Conservation (phyloP, 2,888 invertebrate species). For the Mimachlamys varia region DNA sequence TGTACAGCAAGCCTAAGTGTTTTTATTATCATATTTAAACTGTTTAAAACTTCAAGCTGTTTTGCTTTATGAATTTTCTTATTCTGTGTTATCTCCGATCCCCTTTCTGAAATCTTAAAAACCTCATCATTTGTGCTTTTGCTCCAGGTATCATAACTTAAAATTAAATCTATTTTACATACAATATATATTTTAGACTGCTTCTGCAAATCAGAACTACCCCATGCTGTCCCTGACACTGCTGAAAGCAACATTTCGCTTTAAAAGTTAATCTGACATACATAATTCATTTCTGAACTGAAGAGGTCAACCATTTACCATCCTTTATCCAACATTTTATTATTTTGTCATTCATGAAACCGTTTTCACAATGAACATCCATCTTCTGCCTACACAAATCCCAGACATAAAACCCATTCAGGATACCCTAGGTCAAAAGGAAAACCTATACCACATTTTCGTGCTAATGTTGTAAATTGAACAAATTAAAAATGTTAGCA, state of each 20-base stretch:
- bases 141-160: background rate
- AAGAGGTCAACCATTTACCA: constrained; percentile 4
- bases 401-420: background rate
- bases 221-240: background rate
- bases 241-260: background rate
- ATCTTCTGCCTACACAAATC: background rate
- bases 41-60: background rate
- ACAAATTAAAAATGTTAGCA: constrained; percentile 19
- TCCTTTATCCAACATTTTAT: background rate
- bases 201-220: background rate
- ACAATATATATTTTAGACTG: background rate
- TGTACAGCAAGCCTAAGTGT: background rate
- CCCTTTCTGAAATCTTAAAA: background rate
- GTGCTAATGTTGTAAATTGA: background rate
- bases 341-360: background rate
- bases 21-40: background rate
- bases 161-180: background rate
- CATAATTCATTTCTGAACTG: background rate
- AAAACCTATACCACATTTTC: background rate
- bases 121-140: background rate
- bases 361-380: background rate
- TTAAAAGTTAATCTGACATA: constrained; percentile 12
- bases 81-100: constrained; percentile 19
- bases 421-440: background rate
- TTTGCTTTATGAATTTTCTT: background rate